phyloP scores from a whole-genome alignment of 2,888 invertebrate species.

The Seladonia tumulorum region DNA sequence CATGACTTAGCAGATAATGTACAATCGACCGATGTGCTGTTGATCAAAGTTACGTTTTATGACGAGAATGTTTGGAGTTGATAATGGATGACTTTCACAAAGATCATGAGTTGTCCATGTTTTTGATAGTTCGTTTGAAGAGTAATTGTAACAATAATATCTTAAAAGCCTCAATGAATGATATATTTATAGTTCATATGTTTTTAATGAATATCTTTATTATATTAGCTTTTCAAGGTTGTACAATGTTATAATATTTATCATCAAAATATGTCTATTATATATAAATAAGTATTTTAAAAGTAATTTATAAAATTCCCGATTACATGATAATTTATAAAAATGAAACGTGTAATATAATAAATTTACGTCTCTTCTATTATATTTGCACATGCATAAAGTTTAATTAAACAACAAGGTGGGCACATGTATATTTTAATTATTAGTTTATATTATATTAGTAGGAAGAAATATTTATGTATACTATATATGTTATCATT shows the following conservation, averaged over 20 bases:
- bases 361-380: slow-evolving; percentile 13
- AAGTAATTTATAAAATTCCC: neutral
- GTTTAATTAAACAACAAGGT: slow-evolving; percentile 5
- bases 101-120: no score
- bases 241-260: slow-evolving; percentile 18
- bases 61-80: no score
- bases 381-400: slow-evolving; percentile 14
- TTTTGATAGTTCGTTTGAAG: no score
- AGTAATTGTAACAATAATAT: no score
- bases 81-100: no score
- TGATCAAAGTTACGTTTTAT: no score
- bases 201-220: no score
- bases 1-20: no score
- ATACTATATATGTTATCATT: slow-evolving; percentile 15
- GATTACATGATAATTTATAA: slow-evolving; percentile 22
- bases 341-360: slow-evolving; percentile 5
- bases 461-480: slow-evolving; percentile 30
- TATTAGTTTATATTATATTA: slow-evolving; percentile 15
- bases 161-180: no score
- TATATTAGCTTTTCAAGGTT: no score
- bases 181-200: no score
- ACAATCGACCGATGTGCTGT: no score
- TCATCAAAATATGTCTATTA: neutral
- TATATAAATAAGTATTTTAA: slow-evolving; percentile 22
- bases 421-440: slow-evolving; percentile 18